Conservation (phyloP, 2,113 vertebrate species). For the Catagonus wagneri region DNA sequence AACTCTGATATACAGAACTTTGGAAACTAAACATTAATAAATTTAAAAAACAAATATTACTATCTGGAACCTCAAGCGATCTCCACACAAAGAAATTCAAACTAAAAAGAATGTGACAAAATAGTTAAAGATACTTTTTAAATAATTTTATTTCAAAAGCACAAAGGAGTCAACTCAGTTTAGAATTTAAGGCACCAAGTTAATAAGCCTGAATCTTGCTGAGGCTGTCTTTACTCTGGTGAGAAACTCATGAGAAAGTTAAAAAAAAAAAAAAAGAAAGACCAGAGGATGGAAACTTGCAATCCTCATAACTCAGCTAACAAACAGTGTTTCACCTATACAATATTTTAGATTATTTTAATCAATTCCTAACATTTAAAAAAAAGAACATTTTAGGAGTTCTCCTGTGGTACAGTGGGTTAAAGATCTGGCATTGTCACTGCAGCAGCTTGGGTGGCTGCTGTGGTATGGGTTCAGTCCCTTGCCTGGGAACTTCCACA, state of each 20-base stretch:
- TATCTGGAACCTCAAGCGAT: not conserved
- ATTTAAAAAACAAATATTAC: constrained; percentile 25
- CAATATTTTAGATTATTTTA: not conserved
- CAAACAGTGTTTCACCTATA: not conserved
- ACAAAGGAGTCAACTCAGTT: not conserved
- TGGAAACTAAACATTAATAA: constrained; percentile 47
- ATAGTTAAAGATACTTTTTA: not conserved
- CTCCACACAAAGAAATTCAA: not conserved
- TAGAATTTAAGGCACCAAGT: not conserved
- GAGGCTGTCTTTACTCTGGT: not conserved
- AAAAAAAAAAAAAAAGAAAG: not conserved
- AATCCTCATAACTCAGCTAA: not conserved
- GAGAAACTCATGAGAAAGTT: not conserved
- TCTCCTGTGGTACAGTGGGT: no score
- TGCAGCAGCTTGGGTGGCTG: no score
- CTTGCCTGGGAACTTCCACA: no score
- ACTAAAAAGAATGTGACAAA: constrained; percentile 13
- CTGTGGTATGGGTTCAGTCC: no score
- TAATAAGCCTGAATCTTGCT: not conserved
- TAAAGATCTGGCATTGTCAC: no score
- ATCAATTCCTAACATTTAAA: not conserved
- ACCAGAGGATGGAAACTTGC: not conserved
- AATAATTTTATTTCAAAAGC: not conserved
- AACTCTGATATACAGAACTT: not conserved
- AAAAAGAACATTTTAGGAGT: no score